phyloP scores from a whole-genome alignment of 2,797 vertebrate species.

The Myoxocephalus aenaeus region DNA sequence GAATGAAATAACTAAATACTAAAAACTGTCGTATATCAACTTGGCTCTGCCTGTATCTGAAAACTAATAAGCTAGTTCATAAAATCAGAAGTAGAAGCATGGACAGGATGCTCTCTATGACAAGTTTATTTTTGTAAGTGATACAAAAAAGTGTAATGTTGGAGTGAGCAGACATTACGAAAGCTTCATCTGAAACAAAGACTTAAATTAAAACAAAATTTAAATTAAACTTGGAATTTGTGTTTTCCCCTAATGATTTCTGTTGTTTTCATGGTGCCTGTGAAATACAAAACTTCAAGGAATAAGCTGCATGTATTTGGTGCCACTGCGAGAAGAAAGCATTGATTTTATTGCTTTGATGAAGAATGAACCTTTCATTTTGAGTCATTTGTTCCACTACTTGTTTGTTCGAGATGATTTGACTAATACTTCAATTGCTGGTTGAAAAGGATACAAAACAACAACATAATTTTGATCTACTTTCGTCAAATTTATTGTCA shows the following conservation, averaged over 20 bases:
- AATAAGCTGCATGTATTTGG: constrained; percentile 15
- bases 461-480: constrained; percentile 30
- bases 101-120: background rate
- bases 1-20: background rate
- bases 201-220: background rate
- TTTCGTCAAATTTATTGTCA: constrained; percentile 31
- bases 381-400: constrained; percentile 60
- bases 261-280: constrained; percentile 14
- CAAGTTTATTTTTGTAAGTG: constrained; percentile 6
- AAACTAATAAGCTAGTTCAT: background rate
- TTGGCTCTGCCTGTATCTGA: constrained; percentile 1
- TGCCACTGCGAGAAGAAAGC: constrained; percentile 43
- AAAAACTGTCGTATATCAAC: background rate
- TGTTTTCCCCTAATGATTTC: constrained; percentile 12
- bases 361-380: constrained; percentile 68
- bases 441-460: constrained; percentile 47
- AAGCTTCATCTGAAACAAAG: constrained; percentile 2
- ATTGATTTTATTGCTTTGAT: constrained; percentile 57
- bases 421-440: constrained; percentile 54
- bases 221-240: background rate
- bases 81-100: background rate
- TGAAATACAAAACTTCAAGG: constrained; percentile 32
- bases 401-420: constrained; percentile 56
- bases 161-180: background rate
- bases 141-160: background rate